Evolutionary conservation across 1,140 invertebrate species (phyloP), one percentile per base, ranked within the genome.

Genomic region (Leptinotarsa lineolata): DNA sequence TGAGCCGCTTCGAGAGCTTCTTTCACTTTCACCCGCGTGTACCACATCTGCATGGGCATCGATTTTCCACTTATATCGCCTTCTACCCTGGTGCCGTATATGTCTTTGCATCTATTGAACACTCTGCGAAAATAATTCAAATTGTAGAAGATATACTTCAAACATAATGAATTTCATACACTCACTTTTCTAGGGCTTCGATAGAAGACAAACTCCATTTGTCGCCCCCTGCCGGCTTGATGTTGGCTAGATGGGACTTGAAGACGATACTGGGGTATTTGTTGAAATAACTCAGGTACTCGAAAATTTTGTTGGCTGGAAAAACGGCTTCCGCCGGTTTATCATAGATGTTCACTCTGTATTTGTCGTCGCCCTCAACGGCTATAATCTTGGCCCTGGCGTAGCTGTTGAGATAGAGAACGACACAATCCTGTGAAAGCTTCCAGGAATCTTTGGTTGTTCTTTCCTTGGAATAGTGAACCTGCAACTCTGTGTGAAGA

Each of bases 131-230:
- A 72, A 20, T 54, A 12, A 54, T 39, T 39, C 30, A 2, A 39
- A 39, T 39, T 39, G 2, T 39, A 39, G 8, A 11, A 30, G 30
- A 2, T 39, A 11, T 11, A 39, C 30, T 39, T 39, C 3, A 39
- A 11, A 30, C 30, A 30, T 30, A 8, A 8, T 6, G 8, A 39
- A 39, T 11, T 39, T 39, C 30, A 11, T 39, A 54, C 1, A 18
- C 48, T 66, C 30, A 67, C 45, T 21, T 21, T 63, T 80, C 72
- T 20, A 80, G 68, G 12, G 76, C 70, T 73, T 80, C 78, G 12
- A 73, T 74, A n/a, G 78, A 75, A 8, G 75, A 64, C 44, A 63
- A 67, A 65, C 75, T 77, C 78, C 78, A 80, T 39, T 75, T 75
- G 8, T 74, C 75, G 13, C 73, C 78, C 4, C 78, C 78, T 11